Percentiles rank a stretch among this genome's conserved stretches.
These are phyloP conservation scores for Euphydryas editha DNA, from an alignment of 2,888 invertebrate species.

Conservation along the genomic window DNA sequence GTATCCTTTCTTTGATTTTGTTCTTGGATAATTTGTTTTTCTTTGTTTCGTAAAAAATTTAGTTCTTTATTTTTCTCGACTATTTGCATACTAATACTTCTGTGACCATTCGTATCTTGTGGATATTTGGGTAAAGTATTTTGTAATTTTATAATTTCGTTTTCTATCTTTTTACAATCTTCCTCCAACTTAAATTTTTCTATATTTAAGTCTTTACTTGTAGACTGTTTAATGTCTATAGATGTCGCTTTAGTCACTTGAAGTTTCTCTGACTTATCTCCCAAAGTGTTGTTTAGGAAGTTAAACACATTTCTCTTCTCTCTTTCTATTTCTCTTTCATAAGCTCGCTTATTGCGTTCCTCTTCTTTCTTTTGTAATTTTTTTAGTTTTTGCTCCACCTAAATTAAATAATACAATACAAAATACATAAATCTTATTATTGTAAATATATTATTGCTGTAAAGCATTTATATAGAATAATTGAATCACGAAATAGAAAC, in stretches of 20 bases:
- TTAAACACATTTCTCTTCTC: conserved; percentile 88
- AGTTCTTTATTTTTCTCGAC: conserved; percentile 85
- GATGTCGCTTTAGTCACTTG: conserved; percentile 42
- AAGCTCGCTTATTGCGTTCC: conserved; percentile 84
- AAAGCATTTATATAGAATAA: no score
- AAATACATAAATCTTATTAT: conserved; percentile 9
- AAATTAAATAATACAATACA: conserved; percentile 25
- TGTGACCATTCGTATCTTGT: conserved; percentile 84
- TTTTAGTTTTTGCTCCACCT: conserved; percentile 87
- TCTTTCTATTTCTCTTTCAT: conserved; percentile 84
- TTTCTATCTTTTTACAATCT: conserved; percentile 86
- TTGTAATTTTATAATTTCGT: conserved; percentile 86
- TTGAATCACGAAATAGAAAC: no score
- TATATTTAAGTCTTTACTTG: conserved; percentile 88
- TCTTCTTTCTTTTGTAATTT: conserved; percentile 86
- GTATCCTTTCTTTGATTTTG: conserved; percentile 88
- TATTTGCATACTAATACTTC: conserved; percentile 85
- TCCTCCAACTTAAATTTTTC: conserved; percentile 89
- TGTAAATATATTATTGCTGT: neutral
- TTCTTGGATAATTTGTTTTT: conserved; percentile 86
- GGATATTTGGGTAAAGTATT: conserved; percentile 86
- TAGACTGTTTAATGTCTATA: conserved; percentile 76
- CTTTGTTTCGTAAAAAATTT: conserved; percentile 82
- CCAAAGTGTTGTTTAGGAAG: conserved; percentile 88
- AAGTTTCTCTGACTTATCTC: conserved; percentile 58